A percentile compares a stretch with the other conserved stretches of the same genome.
phyloP scores from a whole-genome alignment of 2,113 vertebrate genomes.

The Ornithorhynchus anatinus region DNA sequence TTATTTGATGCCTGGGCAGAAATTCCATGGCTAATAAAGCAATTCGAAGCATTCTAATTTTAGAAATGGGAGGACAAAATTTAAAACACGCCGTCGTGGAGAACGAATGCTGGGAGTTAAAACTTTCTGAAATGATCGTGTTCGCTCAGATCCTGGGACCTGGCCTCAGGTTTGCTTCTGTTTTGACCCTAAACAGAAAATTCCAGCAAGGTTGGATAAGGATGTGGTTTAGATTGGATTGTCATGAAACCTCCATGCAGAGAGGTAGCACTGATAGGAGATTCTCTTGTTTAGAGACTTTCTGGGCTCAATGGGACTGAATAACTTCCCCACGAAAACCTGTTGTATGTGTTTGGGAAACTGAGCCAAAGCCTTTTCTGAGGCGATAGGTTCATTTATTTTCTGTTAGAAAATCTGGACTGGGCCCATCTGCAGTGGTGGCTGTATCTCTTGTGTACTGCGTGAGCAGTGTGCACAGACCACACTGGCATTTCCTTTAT shows the following conservation, averaged over 20 bases:
- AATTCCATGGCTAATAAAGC: too few relatives aligned
- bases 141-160: not conserved
- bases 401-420: not conserved
- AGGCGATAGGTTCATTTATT: not conserved
- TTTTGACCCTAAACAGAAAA: not conserved
- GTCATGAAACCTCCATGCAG: not conserved
- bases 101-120: not conserved
- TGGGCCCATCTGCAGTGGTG: not conserved
- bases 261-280: not conserved
- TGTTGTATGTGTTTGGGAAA: not conserved
- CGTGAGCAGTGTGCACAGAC: not conserved
- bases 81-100: accelerated
- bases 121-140: not conserved
- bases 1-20: too few relatives aligned
- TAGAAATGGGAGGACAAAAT: not conserved
- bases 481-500: not conserved
- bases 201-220: not conserved
- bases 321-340: constrained; percentile 7
- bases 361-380: not conserved
- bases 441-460: too few relatives aligned
- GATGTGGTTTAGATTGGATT: not conserved
- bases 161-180: not conserved
- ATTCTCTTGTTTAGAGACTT: not conserved
- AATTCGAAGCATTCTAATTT: not conserved
- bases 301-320: not conserved